These are phyloP conservation scores for Drosophila nigromelanica DNA, from an alignment of 1,140 invertebrate genomes.

Conservation along the genomic window DNA sequence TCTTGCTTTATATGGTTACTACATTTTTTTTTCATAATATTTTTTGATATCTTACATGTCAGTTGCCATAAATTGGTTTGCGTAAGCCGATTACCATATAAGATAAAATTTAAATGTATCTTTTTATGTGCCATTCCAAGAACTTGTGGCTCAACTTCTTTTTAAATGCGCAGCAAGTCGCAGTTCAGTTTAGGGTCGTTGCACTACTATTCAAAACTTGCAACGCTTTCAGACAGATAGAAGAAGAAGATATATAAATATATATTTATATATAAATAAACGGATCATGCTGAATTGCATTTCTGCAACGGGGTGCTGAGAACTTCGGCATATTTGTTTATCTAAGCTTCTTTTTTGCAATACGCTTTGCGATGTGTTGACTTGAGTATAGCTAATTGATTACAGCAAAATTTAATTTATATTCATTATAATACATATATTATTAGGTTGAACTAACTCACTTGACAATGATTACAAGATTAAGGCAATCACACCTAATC, in stretches of 20 bases:
- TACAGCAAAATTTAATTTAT: neutral
- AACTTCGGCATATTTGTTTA: slow-evolving; percentile 1
- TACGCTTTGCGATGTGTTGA: neutral
- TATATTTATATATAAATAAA: neutral
- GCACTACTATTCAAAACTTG: slow-evolving; percentile 5
- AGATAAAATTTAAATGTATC: slow-evolving; percentile 3
- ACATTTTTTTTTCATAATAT: neutral
- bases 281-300: slow-evolving; percentile 25
- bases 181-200: slow-evolving; percentile 4
- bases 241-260: neutral
- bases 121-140: slow-evolving; percentile 8
- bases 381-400: neutral
- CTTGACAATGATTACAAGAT: neutral
- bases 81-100: slow-evolving; percentile 14
- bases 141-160: slow-evolving; percentile 23
- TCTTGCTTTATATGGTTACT: neutral
- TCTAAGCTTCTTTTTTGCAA: slow-evolving; percentile 10
- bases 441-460: too few relatives aligned
- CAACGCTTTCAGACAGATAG: neutral
- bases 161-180: neutral
- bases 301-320: neutral
- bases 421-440: too few relatives aligned
- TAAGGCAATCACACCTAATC: neutral
- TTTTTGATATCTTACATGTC: slow-evolving; percentile 6
- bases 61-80: slow-evolving; percentile 18